Conservation (phyloP, 1,140 invertebrate species). For the Brachionus calyciflorus region DNA sequence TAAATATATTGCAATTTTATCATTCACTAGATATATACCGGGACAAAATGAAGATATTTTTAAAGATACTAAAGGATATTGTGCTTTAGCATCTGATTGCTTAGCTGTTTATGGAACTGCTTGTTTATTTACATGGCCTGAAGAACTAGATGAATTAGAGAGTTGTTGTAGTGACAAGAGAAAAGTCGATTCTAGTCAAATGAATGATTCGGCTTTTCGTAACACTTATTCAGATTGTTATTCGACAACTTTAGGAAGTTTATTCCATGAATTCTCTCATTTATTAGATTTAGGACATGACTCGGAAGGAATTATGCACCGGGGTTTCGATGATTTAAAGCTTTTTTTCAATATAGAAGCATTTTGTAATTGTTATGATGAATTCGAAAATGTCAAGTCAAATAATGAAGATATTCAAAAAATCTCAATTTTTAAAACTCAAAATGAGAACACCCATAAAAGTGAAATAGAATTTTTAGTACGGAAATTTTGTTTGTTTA, state of each 20-base stretch:
- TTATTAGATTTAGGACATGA: slow-evolving; percentile 90
- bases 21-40: slow-evolving; percentile 1
- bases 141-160: slow-evolving; percentile 69
- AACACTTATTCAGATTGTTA: slow-evolving; percentile 74
- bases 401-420: neutral
- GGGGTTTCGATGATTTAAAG: slow-evolving; percentile 83
- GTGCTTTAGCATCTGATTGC: slow-evolving; percentile 66
- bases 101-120: slow-evolving; percentile 83
- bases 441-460: neutral
- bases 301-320: slow-evolving; percentile 83
- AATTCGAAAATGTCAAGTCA: neutral
- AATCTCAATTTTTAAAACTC: neutral
- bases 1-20: slow-evolving; percentile 22
- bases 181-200: slow-evolving; percentile 70
- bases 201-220: slow-evolving; percentile 83
- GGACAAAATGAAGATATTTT: neutral
- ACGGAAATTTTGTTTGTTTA: neutral
- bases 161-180: slow-evolving; percentile 65
- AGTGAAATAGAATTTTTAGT: no score
- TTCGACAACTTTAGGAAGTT: slow-evolving; percentile 84
- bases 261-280: slow-evolving; percentile 88
- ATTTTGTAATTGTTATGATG: neutral
- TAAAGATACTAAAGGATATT: slow-evolving; percentile 16
- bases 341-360: slow-evolving; percentile 67
- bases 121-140: slow-evolving; percentile 85